Percentiles rank a stretch among this genome's conserved stretches.
These are phyloP conservation scores for Gymnobelideus leadbeateri DNA, from an alignment of 2,113 vertebrate species.

Conservation along the genomic window DNA sequence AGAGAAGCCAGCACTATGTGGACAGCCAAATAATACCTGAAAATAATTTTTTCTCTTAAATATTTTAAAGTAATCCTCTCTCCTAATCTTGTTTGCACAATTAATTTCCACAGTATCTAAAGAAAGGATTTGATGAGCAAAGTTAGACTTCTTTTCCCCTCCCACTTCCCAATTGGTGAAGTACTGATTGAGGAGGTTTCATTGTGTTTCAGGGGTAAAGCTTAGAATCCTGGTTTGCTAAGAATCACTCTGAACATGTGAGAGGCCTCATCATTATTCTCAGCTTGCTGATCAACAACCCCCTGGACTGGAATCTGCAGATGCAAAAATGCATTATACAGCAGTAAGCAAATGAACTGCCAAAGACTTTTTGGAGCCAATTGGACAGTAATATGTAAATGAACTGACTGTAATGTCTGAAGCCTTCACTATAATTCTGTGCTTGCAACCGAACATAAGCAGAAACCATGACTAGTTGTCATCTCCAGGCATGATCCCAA, in stretches of 20 bases:
- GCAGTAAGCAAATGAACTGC: slow-evolving; percentile 15
- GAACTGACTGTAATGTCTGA: slow-evolving; percentile 7
- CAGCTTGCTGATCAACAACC: not conserved
- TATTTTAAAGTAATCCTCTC: not conserved
- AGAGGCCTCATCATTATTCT: not conserved
- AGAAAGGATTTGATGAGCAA: not conserved
- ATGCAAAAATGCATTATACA: not conserved
- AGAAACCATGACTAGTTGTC: not conserved
- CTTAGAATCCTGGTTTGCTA: not conserved
- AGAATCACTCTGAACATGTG: not conserved
- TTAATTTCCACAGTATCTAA: not conserved
- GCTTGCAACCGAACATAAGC: not conserved
- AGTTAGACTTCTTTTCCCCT: not conserved
- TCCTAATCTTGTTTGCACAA: not conserved
- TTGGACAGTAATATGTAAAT: slow-evolving; percentile 9
- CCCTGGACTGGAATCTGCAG: not conserved
- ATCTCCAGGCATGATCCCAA: not conserved
- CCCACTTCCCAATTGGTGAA: not conserved
- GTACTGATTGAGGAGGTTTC: not conserved
- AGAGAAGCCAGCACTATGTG: too few species aligned
- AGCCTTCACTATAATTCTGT: not conserved
- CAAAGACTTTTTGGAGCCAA: not conserved
- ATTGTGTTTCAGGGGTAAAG: not conserved
- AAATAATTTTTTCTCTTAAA: not conserved
- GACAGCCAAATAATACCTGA: not conserved